Evolutionary conservation across 2,797 vertebrate genomes (phyloP).

Genomic region (Clarias platycephalus): DNA sequence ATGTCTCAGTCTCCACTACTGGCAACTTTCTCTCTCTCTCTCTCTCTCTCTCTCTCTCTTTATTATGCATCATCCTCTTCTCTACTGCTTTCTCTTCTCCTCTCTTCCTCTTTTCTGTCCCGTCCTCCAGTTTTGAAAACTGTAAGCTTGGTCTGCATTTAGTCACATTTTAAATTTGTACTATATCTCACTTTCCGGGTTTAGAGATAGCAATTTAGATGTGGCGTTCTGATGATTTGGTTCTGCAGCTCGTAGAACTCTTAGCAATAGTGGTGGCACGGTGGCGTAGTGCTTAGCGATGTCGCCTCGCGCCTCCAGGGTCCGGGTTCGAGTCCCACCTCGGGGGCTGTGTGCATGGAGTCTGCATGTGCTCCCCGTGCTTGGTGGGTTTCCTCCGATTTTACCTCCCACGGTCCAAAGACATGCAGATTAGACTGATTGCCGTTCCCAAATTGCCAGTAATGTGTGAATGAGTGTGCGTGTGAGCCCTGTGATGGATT

Average conservation of each 20-base stretch:
- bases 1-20: slow-evolving; percentile 11
- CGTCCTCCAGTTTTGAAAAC: not conserved
- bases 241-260: not conserved
- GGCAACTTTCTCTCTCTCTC: not conserved
- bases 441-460: too few species aligned
- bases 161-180: not conserved
- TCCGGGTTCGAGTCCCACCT: too few species aligned
- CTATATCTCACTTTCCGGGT: not conserved
- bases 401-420: too few species aligned
- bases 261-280: not conserved
- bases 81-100: not conserved
- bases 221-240: not conserved
- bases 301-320: too few species aligned
- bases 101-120: not conserved
- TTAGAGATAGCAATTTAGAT: not conserved
- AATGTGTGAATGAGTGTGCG: too few species aligned
- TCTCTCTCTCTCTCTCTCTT: not conserved
- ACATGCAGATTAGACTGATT: too few species aligned
- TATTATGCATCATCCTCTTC: not conserved
- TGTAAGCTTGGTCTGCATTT: not conserved
- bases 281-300: too few species aligned
- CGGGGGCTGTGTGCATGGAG: too few species aligned
- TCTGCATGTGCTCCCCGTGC: too few species aligned
- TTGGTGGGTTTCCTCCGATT: too few species aligned
- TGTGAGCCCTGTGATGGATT: too few species aligned